phyloP scores from a whole-genome alignment of 1,140 invertebrate genomes.

The Calephelis virginiensis region DNA sequence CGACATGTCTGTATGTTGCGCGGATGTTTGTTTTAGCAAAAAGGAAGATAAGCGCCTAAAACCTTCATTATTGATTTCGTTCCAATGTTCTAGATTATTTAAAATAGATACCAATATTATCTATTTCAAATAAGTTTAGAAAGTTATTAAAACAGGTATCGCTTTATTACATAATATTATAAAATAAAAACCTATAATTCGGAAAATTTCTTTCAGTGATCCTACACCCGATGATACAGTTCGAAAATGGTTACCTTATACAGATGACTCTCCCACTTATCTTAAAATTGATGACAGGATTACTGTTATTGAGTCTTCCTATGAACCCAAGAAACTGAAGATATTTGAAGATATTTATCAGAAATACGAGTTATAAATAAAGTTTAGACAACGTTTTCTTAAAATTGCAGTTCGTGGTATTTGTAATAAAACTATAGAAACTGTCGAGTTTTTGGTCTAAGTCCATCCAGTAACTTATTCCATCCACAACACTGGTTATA shows the following conservation, averaged over 20 bases:
- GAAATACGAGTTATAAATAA: constrained; percentile 34
- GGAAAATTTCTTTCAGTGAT: constrained; percentile 30
- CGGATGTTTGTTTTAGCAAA: too few relatives aligned
- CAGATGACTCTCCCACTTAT: constrained; percentile 25
- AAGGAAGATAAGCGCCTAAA: too few relatives aligned
- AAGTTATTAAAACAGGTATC: too few relatives aligned
- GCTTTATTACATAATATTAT: too few relatives aligned
- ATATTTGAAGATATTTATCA: constrained; percentile 38
- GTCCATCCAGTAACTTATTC: too few relatives aligned
- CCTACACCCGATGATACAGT: constrained; percentile 28
- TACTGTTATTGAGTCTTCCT: constrained; percentile 28
- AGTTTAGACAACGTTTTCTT: neutral
- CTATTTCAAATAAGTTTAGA: too few relatives aligned
- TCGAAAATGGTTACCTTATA: constrained; percentile 34
- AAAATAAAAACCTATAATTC: neutral
- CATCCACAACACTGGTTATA: too few relatives aligned
- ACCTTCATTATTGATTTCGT: too few relatives aligned
- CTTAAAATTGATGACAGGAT: constrained; percentile 33
- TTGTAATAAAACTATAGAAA: neutral
- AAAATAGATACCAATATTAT: too few relatives aligned
- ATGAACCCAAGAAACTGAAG: constrained; percentile 35
- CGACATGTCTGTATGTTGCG: too few relatives aligned
- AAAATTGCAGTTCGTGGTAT: neutral
- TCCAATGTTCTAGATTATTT: too few relatives aligned
- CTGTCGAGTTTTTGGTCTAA: neutral